phyloP scores from a whole-genome alignment of 1,140 invertebrate genomes.

The Pristionchus pacificus region DNA sequence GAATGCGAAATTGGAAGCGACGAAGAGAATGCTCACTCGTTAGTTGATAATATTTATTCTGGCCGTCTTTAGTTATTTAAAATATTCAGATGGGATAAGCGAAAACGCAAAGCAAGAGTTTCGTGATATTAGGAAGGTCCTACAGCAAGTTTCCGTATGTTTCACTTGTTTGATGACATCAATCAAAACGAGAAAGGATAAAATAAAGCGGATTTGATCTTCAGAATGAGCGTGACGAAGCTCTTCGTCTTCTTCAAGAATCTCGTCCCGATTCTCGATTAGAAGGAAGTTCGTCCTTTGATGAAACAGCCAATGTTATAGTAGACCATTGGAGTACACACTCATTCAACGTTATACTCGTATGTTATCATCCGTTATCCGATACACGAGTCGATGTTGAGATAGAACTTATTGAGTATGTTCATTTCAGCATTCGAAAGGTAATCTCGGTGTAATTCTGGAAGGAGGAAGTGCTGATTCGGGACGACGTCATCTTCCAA shows the following conservation, averaged over 20 bases:
- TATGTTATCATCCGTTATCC: slow-evolving; percentile 8
- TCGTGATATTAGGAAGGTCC: too few relatives aligned
- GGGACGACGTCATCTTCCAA: slow-evolving; percentile 19
- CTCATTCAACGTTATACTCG: slow-evolving; percentile 18
- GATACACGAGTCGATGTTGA: too few relatives aligned
- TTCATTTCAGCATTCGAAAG: slow-evolving; percentile 14
- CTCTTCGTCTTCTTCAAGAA: slow-evolving; percentile 18
- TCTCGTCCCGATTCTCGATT: too few relatives aligned
- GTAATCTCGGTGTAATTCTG: slow-evolving; percentile 33
- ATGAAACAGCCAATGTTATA: slow-evolving; percentile 28
- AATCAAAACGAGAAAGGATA: too few relatives aligned
- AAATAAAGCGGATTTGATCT: too few relatives aligned
- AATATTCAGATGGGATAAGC: too few relatives aligned
- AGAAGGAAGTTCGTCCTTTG: too few relatives aligned
- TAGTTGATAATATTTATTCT: background rate
- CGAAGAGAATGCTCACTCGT: slow-evolving; percentile 11
- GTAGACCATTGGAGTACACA: slow-evolving; percentile 29
- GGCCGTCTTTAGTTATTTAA: too few relatives aligned
- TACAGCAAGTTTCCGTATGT: too few relatives aligned
- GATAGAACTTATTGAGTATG: too few relatives aligned
- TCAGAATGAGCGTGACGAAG: slow-evolving; percentile 26
- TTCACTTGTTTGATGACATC: too few relatives aligned
- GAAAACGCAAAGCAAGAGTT: too few relatives aligned
- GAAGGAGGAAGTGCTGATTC: slow-evolving; percentile 31
- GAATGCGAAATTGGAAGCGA: slow-evolving; percentile 18